Percentiles rank a stretch among this genome's conserved stretches.
These are phyloP conservation scores for Drosophila dives DNA, from an alignment of 2,888 invertebrate genomes.

Conservation along the genomic window DNA sequence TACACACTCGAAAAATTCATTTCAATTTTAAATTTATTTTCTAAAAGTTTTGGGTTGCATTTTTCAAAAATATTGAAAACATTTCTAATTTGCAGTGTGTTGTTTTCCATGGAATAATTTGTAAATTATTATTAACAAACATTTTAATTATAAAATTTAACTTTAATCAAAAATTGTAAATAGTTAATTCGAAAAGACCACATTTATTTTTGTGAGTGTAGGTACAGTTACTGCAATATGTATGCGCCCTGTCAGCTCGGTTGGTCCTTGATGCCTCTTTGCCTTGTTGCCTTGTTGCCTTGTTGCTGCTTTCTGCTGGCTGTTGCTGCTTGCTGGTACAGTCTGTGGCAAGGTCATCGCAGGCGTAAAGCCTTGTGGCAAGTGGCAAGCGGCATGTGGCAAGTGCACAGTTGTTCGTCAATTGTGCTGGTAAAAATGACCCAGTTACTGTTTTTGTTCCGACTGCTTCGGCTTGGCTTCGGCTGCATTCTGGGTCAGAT, in stretches of 20 bases:
- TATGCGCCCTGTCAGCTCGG: constrained; percentile 37
- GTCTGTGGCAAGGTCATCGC: constrained; percentile 60
- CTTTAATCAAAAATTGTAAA: too few species aligned
- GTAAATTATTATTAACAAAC: too few species aligned
- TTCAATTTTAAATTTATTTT: background rate
- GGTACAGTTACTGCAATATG: constrained; percentile 68
- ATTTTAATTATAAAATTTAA: too few species aligned
- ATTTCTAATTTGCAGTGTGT: too few species aligned
- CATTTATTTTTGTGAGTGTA: background rate
- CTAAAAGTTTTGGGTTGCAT: background rate
- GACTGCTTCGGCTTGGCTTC: constrained; percentile 35
- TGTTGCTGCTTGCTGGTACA: constrained; percentile 45
- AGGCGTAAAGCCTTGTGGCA: constrained; percentile 58
- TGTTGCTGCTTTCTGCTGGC: constrained; percentile 9
- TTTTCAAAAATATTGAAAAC: too few species aligned
- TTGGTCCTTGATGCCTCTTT: constrained; percentile 47
- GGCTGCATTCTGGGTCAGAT: constrained; percentile 72
- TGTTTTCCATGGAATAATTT: too few species aligned
- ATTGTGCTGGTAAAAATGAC: constrained; percentile 51
- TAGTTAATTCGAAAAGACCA: background rate
- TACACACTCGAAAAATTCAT: background rate
- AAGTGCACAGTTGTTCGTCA: constrained; percentile 47
- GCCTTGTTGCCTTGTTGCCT: constrained; percentile 4
- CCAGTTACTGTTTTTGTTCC: constrained; percentile 52
- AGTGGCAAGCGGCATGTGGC: constrained; percentile 10